These are phyloP conservation scores for Dendrolimus kikuchii DNA, from an alignment of 1,140 invertebrate genomes.

Conservation along the genomic window DNA sequence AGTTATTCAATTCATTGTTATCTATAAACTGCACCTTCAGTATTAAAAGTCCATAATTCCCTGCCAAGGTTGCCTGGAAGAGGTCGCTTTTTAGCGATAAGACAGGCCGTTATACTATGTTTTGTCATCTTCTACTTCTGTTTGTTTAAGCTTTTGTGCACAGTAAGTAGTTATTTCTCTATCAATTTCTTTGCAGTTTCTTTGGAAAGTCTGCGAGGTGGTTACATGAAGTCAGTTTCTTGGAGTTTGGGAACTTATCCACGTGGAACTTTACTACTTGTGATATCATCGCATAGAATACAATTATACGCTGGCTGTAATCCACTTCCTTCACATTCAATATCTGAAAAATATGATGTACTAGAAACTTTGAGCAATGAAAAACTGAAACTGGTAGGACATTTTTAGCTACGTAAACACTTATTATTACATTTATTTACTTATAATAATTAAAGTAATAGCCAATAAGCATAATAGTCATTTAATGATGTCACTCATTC, in stretches of 20 bases:
- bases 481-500: too few relatives aligned
- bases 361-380: constrained; percentile 32
- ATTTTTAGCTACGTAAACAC: background rate
- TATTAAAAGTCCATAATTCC: too few relatives aligned
- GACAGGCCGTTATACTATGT: too few relatives aligned
- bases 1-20: too few relatives aligned
- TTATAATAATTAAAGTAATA: too few relatives aligned
- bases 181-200: constrained; percentile 31
- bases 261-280: constrained; percentile 29
- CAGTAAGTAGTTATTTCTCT: background rate
- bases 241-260: constrained; percentile 40
- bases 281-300: constrained; percentile 36
- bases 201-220: constrained; percentile 45
- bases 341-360: constrained; percentile 43
- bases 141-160: too few relatives aligned
- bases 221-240: constrained; percentile 48
- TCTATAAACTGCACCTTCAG: too few relatives aligned
- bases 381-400: constrained; percentile 50
- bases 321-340: constrained; percentile 42
- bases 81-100: too few relatives aligned
- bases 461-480: too few relatives aligned
- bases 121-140: too few relatives aligned
- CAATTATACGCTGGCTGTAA: constrained; percentile 47
- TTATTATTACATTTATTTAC: background rate
- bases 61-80: too few relatives aligned